Conservation (phyloP, 2,888 invertebrate genomes). For the Volucella zonaria region DNA sequence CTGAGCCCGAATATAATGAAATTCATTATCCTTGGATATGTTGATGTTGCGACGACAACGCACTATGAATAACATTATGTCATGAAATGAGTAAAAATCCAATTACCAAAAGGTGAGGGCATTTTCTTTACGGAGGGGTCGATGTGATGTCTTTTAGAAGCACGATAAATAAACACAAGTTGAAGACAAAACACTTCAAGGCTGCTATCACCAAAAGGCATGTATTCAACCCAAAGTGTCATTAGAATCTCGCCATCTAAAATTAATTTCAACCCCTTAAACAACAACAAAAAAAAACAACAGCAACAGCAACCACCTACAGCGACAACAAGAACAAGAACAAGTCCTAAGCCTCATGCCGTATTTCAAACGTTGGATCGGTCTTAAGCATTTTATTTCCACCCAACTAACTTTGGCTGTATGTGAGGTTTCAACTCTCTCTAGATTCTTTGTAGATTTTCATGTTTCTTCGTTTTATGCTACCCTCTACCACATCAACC, state of each 20-base stretch:
- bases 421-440: constrained; percentile 13
- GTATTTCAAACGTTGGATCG: constrained; percentile 14
- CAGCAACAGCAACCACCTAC: neutral
- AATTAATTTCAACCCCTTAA: constrained; percentile 64
- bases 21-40: constrained; percentile 54
- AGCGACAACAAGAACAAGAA: constrained; percentile 34
- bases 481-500: neutral
- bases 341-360: constrained; percentile 38
- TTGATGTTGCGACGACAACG: constrained; percentile 30
- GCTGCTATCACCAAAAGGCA: constrained; percentile 51
- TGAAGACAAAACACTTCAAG: constrained; percentile 45
- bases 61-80: constrained; percentile 36
- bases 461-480: constrained; percentile 28
- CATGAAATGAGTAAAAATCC: constrained; percentile 58
- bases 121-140: constrained; percentile 1
- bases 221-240: constrained; percentile 64
- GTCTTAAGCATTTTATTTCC: constrained; percentile 53
- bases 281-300: constrained; percentile 43
- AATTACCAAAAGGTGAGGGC: constrained; percentile 57
- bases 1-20: constrained; percentile 53
- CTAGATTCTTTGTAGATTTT: constrained; percentile 48
- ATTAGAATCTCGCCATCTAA: constrained; percentile 56
- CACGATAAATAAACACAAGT: constrained; percentile 44
- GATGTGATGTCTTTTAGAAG: constrained; percentile 3
- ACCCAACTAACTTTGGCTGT: constrained; percentile 59